Evolutionary conservation across 2,888 invertebrate genomes (phyloP), one percentile per base, ranked within the genome.

Genomic region (Synanthedon vespiformis): DNA sequence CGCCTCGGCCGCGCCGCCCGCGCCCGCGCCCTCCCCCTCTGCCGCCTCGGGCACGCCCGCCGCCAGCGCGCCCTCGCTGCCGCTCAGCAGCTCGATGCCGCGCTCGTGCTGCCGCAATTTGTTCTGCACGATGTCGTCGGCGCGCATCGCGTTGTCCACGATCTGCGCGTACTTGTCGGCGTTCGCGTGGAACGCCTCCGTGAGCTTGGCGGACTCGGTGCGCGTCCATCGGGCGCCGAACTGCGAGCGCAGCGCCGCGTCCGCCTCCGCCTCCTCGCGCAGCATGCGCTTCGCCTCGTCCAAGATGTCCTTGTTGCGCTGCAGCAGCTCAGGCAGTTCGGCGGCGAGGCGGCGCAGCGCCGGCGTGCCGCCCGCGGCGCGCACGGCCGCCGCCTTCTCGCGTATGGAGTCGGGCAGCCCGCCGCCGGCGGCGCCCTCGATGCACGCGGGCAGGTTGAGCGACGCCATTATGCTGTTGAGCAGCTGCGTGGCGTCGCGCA

Each of bases 391-490:
- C 1, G 97, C 94, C 81, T 98, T 98, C 61, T 94, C 95, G 54
- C 93, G 85, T 57, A 99, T 88, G 12, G 97, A 97, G 52, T 93
- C 95, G 1, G 99, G 99, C 63, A 99, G 89, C 40, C 89, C 91
- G 51, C 89, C 90, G 61, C 90, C 90, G 6, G 90, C 90, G 61
- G 90, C 90, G 61, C 0, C 91, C 85, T 99, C 99, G 54, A 99
- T 90, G 52, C 98, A 96, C n/a, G 98, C 99, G 8, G 99, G 99
- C 67, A 99, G 90, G 88, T 97, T 98, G 61, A 99, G 88, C 56
- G 96, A 96, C 1, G 98, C 95, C 70, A 99, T 88, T 51, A 96
- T 90, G 66, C 94, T 72, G 83, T 99, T 99, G 62, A 99, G 88
- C 52, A 95, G 89, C 77, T 97, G 96, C 4, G 98, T 97, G 57